Percentiles rank a stretch among this genome's conserved stretches.
phyloP scores from a whole-genome alignment of 1,140 invertebrate species.

The Nymphalis io region DNA sequence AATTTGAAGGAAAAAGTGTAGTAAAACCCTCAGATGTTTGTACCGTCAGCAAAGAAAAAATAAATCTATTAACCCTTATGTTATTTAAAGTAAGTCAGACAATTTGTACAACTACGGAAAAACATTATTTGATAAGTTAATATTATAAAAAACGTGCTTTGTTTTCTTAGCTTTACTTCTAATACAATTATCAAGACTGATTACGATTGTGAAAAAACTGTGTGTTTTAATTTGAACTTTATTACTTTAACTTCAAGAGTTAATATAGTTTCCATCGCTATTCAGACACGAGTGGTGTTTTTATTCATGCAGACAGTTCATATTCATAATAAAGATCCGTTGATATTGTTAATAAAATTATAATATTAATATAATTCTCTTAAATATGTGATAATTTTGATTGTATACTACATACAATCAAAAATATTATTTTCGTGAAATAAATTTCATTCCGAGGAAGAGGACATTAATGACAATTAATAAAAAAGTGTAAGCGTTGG shows the following conservation, averaged over 20 bases:
- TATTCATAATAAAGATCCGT: neutral
- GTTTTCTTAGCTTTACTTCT: neutral
- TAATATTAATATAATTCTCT: neutral
- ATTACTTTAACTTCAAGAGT: neutral
- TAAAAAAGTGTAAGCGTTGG: too few relatives aligned
- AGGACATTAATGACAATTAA: too few relatives aligned
- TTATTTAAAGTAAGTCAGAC: neutral
- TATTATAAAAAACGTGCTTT: neutral
- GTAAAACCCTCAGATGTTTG: conserved; percentile 4
- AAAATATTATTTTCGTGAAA: too few relatives aligned
- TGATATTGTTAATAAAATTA: conserved; percentile 12
- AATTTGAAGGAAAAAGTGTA: conserved; percentile 18
- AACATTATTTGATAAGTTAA: neutral
- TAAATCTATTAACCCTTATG: too few relatives aligned
- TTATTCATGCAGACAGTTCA: neutral
- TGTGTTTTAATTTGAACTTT: neutral
- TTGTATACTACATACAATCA: neutral
- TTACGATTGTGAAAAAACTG: neutral
- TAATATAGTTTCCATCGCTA: neutral
- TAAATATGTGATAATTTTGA: neutral
- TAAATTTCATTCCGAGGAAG: too few relatives aligned
- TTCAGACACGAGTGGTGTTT: neutral
- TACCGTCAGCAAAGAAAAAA: conserved; percentile 1
- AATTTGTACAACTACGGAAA: neutral
- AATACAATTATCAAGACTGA: neutral